Base-by-base conservation (phyloP, 2,888 invertebrate species). In the Linnaemya tessellans region DNA sequence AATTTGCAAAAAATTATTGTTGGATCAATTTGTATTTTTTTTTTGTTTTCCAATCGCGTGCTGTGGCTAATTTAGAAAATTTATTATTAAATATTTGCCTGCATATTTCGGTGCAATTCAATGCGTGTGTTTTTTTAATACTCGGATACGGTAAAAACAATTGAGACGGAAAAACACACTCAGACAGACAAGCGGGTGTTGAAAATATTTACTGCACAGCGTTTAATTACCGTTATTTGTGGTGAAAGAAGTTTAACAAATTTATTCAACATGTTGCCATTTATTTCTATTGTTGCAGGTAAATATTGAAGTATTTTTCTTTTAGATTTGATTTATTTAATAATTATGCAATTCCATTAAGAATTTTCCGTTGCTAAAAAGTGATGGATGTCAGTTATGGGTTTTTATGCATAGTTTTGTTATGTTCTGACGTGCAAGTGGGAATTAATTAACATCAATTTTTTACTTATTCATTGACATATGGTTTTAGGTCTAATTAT, bases 201-300 rank as follows among this genome's bases (percentile, higher is more conserved):
- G 9, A 18, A n/a, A 51, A 80, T 49, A 80, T 30, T 67, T 58
- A 9, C 13, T 35, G 15, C 58, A 74, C 56, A 58, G 71, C 67
- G 46, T 67, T 35, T 84, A 80, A 20, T 43, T 43, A 43, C 41
- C 3, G 35, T 68, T 22, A 38, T 62, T 30, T 4, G 20, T 25
- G 1, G 13, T 46, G 7, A 8, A 49, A 46, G 20, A 60, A 38
- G 54, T 8, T 11, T 54, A 25, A 4, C 38, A 70, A 41, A 54
- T 62, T 15, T 41, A 20, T 54, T 54, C 82, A 85, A 71, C 68
- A 85, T 85, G 85, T 71, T 82, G 70, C 22, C 79, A 58, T 75
- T 54, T 79, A 60, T 51, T 54, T n/a, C 70, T 11, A 49, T 82
- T 67, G 30, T 82, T 65, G 54, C 82, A 22, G 85, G 85, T 85